Evolutionary conservation across 2,797 vertebrate genomes (phyloP).

Genomic region (Hemitrygon akajei): DNA sequence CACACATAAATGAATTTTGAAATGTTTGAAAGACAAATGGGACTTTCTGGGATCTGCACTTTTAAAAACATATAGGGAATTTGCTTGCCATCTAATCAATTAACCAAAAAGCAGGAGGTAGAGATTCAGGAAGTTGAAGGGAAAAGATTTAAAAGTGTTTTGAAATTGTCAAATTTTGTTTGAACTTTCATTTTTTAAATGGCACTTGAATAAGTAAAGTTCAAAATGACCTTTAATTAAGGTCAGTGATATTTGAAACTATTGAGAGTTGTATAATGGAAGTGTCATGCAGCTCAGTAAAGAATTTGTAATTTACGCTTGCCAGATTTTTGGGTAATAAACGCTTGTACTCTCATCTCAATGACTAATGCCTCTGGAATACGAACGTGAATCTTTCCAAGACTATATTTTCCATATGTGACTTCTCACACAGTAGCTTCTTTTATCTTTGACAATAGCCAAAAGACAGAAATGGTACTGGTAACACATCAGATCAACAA

Average conservation of each 20-base stretch:
- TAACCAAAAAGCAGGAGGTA: neutral
- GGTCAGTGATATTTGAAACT: slow-evolving; percentile 4
- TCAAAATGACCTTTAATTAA: slow-evolving; percentile 37
- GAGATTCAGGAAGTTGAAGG: neutral
- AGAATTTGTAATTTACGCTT: slow-evolving; percentile 19
- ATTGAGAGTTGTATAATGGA: slow-evolving; percentile 32
- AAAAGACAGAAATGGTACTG: neutral
- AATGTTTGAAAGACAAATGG: neutral
- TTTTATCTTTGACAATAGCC: neutral
- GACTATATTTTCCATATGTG: slow-evolving; percentile 15
- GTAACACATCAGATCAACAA: slow-evolving; percentile 4
- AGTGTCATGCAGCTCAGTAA: slow-evolving; percentile 9
- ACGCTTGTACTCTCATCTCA: neutral
- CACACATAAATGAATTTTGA: neutral
- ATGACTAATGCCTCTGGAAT: slow-evolving; percentile 36
- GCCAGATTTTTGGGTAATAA: slow-evolving; percentile 35
- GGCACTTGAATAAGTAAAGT: slow-evolving; percentile 3
- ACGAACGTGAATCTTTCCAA: slow-evolving; percentile 19
- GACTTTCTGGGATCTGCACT: too few species aligned
- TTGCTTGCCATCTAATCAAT: neutral
- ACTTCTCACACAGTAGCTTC: slow-evolving; percentile 8
- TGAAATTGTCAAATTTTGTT: neutral
- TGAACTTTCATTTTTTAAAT: neutral
- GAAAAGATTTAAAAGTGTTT: neutral
- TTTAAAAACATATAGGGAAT: neutral